phyloP scores from a whole-genome alignment of 1,140 invertebrate genomes.

The Drosophila tristis region DNA sequence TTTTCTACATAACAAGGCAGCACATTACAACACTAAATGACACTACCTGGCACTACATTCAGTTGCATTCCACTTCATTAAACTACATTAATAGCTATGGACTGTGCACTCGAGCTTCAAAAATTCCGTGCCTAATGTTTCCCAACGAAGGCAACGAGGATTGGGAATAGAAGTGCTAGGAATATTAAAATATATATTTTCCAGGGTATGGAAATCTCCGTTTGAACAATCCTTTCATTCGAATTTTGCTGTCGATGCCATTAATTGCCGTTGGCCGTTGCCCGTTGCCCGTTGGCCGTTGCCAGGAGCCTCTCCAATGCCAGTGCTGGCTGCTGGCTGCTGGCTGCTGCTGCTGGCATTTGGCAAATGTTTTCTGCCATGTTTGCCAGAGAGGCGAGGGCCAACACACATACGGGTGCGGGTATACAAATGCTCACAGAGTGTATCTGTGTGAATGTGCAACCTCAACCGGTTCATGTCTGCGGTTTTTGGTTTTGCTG shows the following conservation, averaged over 20 bases:
- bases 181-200: neutral
- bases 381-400: slow-evolving; percentile 32
- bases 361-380: slow-evolving; percentile 57
- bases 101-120: no score
- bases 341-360: slow-evolving; percentile 37
- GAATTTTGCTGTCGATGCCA: slow-evolving; percentile 43
- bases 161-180: no score
- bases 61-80: no score
- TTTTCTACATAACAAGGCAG: no score
- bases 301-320: slow-evolving; percentile 27
- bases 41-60: no score
- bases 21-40: no score
- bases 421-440: neutral
- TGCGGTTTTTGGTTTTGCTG: slow-evolving; percentile 33
- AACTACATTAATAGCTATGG: no score
- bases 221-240: neutral
- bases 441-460: slow-evolving; percentile 2
- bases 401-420: neutral
- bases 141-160: no score
- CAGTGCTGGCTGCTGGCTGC: neutral
- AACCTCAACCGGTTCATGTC: slow-evolving; percentile 45
- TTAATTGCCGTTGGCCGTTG: slow-evolving; percentile 49
- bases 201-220: slow-evolving; percentile 16
- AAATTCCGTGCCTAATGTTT: no score
- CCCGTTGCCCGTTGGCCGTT: slow-evolving; percentile 2